phyloP scores from a whole-genome alignment of 2,888 invertebrate species.

The Leucophora obtusa region DNA sequence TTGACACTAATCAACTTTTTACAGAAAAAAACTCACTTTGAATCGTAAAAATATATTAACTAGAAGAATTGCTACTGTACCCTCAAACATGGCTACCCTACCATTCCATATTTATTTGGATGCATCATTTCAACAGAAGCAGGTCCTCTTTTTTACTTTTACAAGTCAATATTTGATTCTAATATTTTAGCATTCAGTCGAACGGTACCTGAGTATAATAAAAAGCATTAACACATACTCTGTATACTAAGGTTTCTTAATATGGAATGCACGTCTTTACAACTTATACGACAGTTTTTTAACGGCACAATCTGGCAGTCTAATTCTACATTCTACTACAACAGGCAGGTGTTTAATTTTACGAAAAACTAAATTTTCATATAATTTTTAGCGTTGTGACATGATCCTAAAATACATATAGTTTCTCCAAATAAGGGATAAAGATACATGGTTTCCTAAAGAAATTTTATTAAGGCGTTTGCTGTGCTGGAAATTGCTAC shows the following conservation, averaged over 20 bases:
- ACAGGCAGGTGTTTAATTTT: neutral
- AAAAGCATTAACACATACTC: too few species aligned
- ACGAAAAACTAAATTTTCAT: too few species aligned
- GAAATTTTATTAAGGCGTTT: too few species aligned
- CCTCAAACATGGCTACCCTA: too few species aligned
- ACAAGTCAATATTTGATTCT: conserved; percentile 32
- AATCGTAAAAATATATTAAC: too few species aligned
- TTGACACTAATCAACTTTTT: conserved; percentile 47
- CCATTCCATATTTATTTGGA: neutral
- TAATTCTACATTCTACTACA: neutral
- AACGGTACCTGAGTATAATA: conserved; percentile 54
- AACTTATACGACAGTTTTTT: conserved; percentile 26
- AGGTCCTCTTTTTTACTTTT: conserved; percentile 13
- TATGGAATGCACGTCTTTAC: conserved; percentile 32
- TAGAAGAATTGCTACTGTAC: too few species aligned
- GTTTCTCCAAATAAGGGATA: too few species aligned
- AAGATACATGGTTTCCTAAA: too few species aligned
- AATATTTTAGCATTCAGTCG: conserved; percentile 66
- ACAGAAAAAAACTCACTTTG: conserved; percentile 11
- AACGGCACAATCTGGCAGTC: neutral
- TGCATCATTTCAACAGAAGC: neutral
- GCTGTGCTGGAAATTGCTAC: neutral
- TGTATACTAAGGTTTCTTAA: too few species aligned
- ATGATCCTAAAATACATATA: neutral
- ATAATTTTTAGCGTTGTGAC: conserved; percentile 55